phyloP scores from a whole-genome alignment of 2,113 vertebrate genomes.

The Seriola dumerili region DNA sequence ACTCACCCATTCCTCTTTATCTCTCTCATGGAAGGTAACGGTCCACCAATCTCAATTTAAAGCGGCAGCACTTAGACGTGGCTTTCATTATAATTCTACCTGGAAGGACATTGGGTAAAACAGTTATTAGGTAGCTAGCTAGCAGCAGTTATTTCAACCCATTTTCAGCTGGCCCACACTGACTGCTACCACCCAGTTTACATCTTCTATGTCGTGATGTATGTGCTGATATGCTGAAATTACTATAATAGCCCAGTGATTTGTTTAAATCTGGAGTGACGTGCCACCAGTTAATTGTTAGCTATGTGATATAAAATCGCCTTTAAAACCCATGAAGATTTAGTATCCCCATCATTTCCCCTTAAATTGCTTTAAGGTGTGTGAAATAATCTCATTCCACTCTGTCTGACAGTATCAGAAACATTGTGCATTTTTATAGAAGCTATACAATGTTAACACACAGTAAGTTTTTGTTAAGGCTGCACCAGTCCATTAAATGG shows the following conservation, averaged over 20 bases:
- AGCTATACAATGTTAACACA: no score
- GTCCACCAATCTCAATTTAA: neutral
- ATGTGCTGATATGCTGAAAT: neutral
- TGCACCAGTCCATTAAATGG: neutral
- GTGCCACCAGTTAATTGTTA: neutral
- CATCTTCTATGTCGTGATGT: neutral
- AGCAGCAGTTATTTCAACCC: neutral
- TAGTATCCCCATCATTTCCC: neutral
- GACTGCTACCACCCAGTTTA: no score
- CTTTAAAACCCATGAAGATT: neutral
- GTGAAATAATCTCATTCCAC: neutral
- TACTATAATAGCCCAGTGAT: neutral
- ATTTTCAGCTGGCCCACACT: neutral
- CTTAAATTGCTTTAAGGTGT: neutral
- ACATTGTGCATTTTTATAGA: neutral
- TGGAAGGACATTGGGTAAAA: neutral
- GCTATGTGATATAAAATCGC: neutral
- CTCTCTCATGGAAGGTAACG: neutral
- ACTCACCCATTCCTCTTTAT: neutral
- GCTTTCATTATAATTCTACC: no score
- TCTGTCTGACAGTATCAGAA: neutral
- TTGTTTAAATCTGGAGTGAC: neutral
- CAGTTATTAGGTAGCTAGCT: neutral
- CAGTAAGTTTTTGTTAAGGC: neutral
- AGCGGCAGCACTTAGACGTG: neutral